Conservation (phyloP, 92 coral and sea anemone genomes). For the Phymanthus crucifer region DNA sequence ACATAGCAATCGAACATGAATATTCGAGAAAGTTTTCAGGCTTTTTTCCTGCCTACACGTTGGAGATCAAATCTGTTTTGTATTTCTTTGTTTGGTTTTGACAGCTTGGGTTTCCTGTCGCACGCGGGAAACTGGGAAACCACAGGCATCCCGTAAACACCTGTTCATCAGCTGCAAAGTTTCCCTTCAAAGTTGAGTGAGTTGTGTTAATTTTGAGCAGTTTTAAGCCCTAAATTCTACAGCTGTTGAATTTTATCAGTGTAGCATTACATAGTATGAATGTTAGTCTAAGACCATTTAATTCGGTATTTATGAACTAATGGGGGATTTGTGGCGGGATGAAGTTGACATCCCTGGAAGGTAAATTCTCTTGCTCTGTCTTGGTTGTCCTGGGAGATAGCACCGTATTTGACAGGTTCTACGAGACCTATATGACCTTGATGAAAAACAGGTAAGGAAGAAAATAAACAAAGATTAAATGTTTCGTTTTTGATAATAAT, state of each 20-base stretch:
- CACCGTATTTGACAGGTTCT: no score
- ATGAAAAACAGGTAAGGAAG: no score
- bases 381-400: no score
- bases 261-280: neutral
- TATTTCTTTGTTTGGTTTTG: neutral
- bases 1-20: neutral
- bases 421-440: no score
- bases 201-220: neutral
- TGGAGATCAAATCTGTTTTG: neutral
- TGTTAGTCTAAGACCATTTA: neutral
- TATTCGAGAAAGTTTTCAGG: constrained; percentile 11
- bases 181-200: neutral
- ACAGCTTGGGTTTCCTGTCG: constrained; percentile 17
- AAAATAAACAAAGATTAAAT: no score
- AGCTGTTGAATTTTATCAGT: neutral
- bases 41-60: neutral
- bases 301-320: neutral
- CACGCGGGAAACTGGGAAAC: neutral
- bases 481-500: no score
- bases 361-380: no score
- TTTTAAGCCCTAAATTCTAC: neutral
- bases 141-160: constrained; percentile 1
- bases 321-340: no score
- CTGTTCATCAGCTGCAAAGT: neutral
- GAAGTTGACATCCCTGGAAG: no score